A percentile compares a stretch with the other conserved stretches of the same genome.
These are phyloP conservation scores for Nasonia longicornis DNA, from an alignment of 1,140 invertebrate species.

Conservation along the genomic window DNA sequence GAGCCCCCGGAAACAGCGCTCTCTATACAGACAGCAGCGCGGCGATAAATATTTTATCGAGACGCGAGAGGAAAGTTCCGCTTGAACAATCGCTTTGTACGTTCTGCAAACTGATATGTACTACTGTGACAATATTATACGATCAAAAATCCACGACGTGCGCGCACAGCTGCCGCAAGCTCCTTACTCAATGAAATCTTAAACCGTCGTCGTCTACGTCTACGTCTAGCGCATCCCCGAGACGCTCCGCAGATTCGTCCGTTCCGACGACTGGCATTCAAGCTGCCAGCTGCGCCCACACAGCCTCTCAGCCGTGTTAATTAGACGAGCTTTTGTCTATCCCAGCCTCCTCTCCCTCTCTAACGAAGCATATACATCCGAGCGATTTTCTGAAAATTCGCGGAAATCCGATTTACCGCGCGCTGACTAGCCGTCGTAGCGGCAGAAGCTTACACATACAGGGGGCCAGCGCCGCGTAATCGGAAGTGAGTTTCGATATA, in stretches of 20 bases:
- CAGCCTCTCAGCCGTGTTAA: slow-evolving; percentile 60
- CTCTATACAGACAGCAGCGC: too few species aligned
- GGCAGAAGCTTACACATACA: too few species aligned
- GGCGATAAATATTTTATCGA: slow-evolving; percentile 7
- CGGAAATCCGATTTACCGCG: not conserved
- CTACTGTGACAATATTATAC: too few species aligned
- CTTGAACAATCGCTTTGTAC: not conserved
- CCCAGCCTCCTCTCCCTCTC: not conserved
- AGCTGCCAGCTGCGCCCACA: slow-evolving; percentile 13
- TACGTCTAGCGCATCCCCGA: not conserved
- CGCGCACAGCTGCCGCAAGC: not conserved
- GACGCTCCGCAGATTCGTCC: not conserved
- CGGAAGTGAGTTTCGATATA: slow-evolving; percentile 29
- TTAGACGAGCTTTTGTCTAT: slow-evolving; percentile 61
- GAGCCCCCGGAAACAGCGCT: too few species aligned
- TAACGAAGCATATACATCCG: slow-evolving; percentile 46
- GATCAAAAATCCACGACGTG: too few species aligned
- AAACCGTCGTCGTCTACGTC: not conserved
- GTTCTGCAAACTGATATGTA: too few species aligned
- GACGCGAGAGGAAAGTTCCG: not conserved
- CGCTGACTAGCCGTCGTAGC: too few species aligned
- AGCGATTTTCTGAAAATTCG: too few species aligned
- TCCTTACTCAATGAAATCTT: not conserved
- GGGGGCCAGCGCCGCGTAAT: not conserved
- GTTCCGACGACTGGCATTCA: slow-evolving; percentile 31